Conservation (phyloP, 2,888 invertebrate species). For the Ochropleura leucogaster region DNA sequence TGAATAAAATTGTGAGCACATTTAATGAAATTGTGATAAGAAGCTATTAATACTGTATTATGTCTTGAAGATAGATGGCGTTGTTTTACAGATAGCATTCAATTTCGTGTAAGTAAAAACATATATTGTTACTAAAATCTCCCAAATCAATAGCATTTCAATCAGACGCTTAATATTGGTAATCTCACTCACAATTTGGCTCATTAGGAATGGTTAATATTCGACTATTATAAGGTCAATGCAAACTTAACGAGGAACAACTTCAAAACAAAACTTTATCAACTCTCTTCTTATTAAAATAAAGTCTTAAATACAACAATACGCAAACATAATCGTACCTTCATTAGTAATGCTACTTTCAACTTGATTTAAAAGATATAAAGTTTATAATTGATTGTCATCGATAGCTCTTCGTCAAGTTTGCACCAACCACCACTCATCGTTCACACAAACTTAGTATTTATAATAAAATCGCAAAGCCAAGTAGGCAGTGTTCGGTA, state of each 20-base stretch:
- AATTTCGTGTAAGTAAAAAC: background rate
- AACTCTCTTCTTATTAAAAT: background rate
- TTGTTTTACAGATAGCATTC: background rate
- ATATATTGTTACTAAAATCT: background rate
- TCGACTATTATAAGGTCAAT: conserved; percentile 40
- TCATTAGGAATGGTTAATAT: conserved; percentile 75
- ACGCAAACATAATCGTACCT: background rate
- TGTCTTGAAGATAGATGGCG: conserved; percentile 15
- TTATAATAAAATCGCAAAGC: conserved; percentile 54
- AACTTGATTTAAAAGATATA: background rate
- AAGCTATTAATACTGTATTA: conserved; percentile 12
- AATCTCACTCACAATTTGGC: conserved; percentile 79
- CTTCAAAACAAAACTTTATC: background rate
- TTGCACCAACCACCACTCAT: conserved; percentile 18
- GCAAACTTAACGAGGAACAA: conserved; percentile 30
- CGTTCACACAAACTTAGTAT: conserved; percentile 40
- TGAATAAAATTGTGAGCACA: background rate
- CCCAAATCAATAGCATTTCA: conserved; percentile 50
- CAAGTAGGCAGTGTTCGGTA: conserved; percentile 63
- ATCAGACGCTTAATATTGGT: conserved; percentile 54
- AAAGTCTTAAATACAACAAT: background rate
- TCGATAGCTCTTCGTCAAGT: conserved; percentile 5
- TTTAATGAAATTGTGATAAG: background rate
- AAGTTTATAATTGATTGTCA: conserved; percentile 9
- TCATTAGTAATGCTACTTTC: background rate